These are phyloP conservation scores for Xenops minutus DNA, from an alignment of 2,797 vertebrate genomes.

Conservation along the genomic window DNA sequence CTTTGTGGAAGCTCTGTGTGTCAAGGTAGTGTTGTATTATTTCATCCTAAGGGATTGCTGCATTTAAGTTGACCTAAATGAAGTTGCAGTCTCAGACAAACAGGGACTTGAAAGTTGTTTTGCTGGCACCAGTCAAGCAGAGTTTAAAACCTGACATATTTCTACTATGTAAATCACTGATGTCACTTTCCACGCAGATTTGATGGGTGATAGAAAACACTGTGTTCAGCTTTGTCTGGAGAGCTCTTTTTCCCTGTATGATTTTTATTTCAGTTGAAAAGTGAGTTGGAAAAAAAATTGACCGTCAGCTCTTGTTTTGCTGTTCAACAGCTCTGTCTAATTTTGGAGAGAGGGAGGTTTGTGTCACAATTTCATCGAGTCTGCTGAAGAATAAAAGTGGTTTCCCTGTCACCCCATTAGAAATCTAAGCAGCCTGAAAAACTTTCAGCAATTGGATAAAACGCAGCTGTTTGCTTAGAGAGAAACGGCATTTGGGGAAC, in stretches of 20 bases:
- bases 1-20: background rate
- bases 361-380: background rate
- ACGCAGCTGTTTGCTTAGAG: conserved; percentile 17
- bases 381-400: conserved; percentile 21
- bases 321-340: background rate
- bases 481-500: background rate
- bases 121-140: background rate
- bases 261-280: background rate
- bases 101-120: background rate
- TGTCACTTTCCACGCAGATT: fast-evolving
- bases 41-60: background rate
- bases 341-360: background rate
- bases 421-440: conserved; percentile 23
- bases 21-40: background rate
- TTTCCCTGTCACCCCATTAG: background rate
- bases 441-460: background rate
- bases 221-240: background rate
- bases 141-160: background rate
- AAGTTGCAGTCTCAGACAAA: background rate
- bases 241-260: background rate
- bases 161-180: background rate
- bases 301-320: background rate
- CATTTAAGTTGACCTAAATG: background rate
- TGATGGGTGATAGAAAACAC: background rate
- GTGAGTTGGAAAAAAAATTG: background rate